Percentiles rank a stretch among this genome's conserved stretches.
These are phyloP conservation scores for Rhynchotus rufescens DNA, from an alignment of 2,797 vertebrate species.

Conservation along the genomic window DNA sequence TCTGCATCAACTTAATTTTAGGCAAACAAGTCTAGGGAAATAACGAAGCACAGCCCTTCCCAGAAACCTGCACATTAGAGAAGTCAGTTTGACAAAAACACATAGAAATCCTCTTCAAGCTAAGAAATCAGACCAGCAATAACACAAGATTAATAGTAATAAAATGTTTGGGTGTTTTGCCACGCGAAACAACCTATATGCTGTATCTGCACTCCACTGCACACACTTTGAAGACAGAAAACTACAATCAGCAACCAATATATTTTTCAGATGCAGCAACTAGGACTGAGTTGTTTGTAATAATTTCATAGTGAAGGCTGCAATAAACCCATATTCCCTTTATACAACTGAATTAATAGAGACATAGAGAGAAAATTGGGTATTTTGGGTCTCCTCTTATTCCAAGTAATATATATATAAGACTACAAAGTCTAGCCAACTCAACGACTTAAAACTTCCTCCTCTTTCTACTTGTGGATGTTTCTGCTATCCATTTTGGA, in stretches of 20 bases:
- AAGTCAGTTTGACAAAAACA: not conserved
- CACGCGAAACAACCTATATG: not conserved
- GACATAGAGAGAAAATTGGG: not conserved
- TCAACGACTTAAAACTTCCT: not conserved
- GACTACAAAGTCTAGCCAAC: not conserved
- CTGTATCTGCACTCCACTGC: not conserved
- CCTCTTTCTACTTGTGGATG: not conserved
- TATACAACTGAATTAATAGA: not conserved
- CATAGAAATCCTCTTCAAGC: not conserved
- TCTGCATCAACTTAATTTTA: not conserved
- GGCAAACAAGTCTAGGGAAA: not conserved
- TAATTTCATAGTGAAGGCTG: not conserved
- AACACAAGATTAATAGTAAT: slow-evolving; percentile 15
- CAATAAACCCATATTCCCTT: not conserved
- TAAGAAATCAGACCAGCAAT: slow-evolving; percentile 14
- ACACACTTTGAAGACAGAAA: slow-evolving; percentile 14
- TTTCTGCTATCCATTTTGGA: not conserved
- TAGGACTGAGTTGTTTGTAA: not conserved
- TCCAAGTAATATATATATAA: not conserved
- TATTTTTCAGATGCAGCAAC: slow-evolving; percentile 16
- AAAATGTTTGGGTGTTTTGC: not conserved
- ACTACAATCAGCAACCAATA: slow-evolving; percentile 20
- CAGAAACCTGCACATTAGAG: not conserved
- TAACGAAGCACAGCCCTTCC: not conserved
- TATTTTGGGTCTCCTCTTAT: not conserved